Percentiles rank a stretch among this genome's conserved stretches.
Evolutionary conservation across 2,113 vertebrate species (phyloP).

Genomic region (Chascanopsetta lugubris): DNA sequence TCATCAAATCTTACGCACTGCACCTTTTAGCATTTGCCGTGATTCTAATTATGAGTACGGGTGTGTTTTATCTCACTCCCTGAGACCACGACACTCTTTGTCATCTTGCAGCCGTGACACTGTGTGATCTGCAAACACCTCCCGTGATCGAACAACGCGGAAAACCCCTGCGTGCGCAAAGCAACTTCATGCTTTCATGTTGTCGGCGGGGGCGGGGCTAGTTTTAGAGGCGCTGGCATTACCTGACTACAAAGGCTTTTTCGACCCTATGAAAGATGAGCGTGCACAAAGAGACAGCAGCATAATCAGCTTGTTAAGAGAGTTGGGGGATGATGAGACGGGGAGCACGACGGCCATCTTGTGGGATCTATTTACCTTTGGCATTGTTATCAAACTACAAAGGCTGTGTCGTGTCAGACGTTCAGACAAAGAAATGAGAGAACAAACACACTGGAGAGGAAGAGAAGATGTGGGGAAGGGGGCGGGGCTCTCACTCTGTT

Average conservation of each 20-base stretch:
- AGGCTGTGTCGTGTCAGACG: conserved; percentile 31
- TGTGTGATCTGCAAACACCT: conserved; percentile 29
- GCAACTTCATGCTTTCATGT: conserved; percentile 33
- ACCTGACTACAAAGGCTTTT: conserved; percentile 59
- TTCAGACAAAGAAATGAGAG: conserved; percentile 2
- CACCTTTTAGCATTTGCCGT: too few species aligned
- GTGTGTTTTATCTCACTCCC: neutral
- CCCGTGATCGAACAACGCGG: conserved; percentile 15
- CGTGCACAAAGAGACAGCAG: conserved; percentile 21
- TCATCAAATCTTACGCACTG: too few species aligned
- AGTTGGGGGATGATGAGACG: conserved; percentile 37
- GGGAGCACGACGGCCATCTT: conserved; percentile 23
- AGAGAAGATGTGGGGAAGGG: neutral
- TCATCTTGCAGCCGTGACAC: conserved; percentile 15
- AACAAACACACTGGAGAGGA: conserved; percentile 17
- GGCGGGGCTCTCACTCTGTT: conserved; percentile 8
- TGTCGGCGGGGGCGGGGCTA: neutral
- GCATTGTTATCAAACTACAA: conserved; percentile 49
- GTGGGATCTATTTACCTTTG: conserved; percentile 28
- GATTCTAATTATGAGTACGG: too few species aligned
- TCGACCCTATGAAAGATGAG: conserved; percentile 27
- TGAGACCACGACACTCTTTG: neutral
- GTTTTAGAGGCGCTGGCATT: conserved; percentile 30
- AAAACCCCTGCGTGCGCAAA: conserved; percentile 25
- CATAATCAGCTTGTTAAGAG: conserved; percentile 56